Conservation (phyloP, 2,113 vertebrate genomes). For the Parus major region DNA sequence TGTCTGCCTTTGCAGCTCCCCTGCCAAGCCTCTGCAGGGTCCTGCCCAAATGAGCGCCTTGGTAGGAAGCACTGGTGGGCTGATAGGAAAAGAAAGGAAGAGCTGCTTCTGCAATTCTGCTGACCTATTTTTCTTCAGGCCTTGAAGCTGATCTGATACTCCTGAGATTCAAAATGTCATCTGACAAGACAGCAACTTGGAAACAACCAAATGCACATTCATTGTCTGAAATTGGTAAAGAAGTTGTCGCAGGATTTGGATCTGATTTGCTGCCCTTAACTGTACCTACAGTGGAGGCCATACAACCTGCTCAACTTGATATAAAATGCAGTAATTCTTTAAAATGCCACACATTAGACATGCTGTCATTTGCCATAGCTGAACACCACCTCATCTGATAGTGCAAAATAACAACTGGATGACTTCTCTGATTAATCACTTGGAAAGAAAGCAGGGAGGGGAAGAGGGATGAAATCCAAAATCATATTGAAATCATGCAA, state of each 20-base stretch:
- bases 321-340: background rate
- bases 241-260: background rate
- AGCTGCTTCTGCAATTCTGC: background rate
- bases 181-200: background rate
- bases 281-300: background rate
- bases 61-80: background rate
- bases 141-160: background rate
- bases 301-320: background rate
- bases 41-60: background rate
- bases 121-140: background rate
- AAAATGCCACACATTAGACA: background rate
- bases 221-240: background rate
- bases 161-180: background rate
- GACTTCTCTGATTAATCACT: background rate
- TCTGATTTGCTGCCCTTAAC: background rate
- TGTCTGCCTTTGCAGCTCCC: background rate
- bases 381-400: background rate
- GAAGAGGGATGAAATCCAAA: background rate
- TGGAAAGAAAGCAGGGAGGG: background rate
- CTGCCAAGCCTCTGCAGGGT: background rate
- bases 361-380: background rate
- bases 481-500: background rate
- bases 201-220: background rate
- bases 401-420: background rate
- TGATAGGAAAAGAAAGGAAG: background rate